These are phyloP conservation scores for Lepilemur ruficaudatus DNA, from an alignment of 2,797 vertebrate species.

Conservation along the genomic window DNA sequence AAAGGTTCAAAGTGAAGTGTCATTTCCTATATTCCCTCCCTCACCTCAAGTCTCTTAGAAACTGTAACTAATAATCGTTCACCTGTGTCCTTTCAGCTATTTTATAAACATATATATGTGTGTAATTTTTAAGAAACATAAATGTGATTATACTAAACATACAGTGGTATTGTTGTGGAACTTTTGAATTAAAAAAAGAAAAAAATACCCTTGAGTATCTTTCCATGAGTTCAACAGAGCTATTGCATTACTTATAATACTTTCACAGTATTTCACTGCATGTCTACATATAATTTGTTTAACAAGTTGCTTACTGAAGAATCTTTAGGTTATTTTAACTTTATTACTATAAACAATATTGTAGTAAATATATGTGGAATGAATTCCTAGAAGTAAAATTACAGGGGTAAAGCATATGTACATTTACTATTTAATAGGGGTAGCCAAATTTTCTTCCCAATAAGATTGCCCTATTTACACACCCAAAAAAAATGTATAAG, in stretches of 20 bases:
- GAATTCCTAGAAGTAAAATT: constrained; percentile 35
- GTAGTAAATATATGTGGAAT: background rate
- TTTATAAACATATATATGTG: background rate
- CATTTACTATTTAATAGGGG: background rate
- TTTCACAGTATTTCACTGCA: constrained; percentile 6
- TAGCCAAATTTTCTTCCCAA: background rate
- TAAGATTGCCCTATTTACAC: background rate
- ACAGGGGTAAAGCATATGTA: background rate
- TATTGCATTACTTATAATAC: background rate
- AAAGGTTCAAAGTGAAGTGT: background rate
- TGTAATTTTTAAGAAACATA: background rate
- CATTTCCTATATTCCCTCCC: background rate
- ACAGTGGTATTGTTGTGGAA: background rate
- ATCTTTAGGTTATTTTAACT: constrained; percentile 14
- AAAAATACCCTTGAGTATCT: background rate
- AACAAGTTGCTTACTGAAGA: background rate
- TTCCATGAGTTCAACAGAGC: background rate
- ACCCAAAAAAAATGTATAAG: background rate
- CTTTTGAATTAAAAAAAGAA: constrained; percentile 7
- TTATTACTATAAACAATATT: background rate
- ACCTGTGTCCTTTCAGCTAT: background rate
- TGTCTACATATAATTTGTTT: background rate
- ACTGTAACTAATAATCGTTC: background rate
- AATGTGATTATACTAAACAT: background rate
- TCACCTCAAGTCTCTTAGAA: background rate